These are phyloP conservation scores for Naja naja DNA, from an alignment of 2,113 vertebrate genomes.

Conservation along the genomic window DNA sequence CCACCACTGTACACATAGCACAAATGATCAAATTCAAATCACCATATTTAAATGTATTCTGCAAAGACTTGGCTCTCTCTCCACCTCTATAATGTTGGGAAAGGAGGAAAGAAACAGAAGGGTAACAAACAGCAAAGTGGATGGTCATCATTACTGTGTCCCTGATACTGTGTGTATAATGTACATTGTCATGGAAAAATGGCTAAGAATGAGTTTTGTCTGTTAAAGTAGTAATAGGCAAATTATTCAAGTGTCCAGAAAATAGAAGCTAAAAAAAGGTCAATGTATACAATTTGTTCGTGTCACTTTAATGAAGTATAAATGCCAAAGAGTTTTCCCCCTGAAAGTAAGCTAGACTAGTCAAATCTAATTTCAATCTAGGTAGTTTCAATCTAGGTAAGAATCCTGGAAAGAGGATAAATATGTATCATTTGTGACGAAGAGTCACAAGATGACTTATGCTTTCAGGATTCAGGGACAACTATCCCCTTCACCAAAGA, in stretches of 20 bases:
- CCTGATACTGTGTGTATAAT: not conserved
- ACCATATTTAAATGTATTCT: not conserved
- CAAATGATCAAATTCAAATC: not conserved
- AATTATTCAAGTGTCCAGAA: not conserved
- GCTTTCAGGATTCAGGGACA: not conserved
- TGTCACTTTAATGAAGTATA: constrained; percentile 12
- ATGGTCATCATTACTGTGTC: not conserved
- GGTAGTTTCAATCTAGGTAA: not conserved
- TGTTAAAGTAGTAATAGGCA: not conserved
- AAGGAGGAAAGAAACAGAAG: not conserved
- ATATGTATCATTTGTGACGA: not conserved
- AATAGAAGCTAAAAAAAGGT: not conserved
- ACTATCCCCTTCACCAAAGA: not conserved
- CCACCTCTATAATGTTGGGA: not conserved
- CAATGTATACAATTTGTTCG: not conserved
- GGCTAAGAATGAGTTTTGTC: not conserved
- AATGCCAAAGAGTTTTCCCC: not conserved
- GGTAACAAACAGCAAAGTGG: not conserved
- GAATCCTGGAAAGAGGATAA: not conserved
- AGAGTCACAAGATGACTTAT: not conserved
- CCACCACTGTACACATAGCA: not conserved
- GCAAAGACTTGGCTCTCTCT: not conserved
- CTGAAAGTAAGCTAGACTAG: not conserved
- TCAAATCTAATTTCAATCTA: not conserved
- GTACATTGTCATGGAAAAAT: not conserved